Percentiles rank a stretch among this genome's conserved stretches.
phyloP scores from a whole-genome alignment of 2,888 invertebrate genomes.

The Sympetrum striolatum region DNA sequence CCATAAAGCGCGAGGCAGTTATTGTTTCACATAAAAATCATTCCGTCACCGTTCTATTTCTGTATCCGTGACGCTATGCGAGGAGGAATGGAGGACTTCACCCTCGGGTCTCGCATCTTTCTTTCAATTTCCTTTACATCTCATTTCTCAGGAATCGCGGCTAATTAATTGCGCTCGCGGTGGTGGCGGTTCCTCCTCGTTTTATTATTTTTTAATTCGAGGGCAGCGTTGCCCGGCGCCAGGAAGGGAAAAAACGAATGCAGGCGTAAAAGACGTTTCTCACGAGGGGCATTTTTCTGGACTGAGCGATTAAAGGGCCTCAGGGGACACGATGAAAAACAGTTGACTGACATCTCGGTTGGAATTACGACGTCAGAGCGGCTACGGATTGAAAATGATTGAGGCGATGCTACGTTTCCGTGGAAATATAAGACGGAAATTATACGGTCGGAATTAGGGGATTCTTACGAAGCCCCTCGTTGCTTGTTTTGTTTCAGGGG shows the following conservation, averaged over 20 bases:
- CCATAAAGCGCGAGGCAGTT: background rate
- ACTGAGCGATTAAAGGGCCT: background rate
- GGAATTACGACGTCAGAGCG: background rate
- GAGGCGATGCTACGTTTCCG: background rate
- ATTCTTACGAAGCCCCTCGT: background rate
- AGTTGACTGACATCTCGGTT: constrained; percentile 1
- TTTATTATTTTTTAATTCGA: background rate
- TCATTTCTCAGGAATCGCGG: constrained; percentile 7
- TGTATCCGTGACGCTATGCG: background rate
- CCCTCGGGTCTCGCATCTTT: background rate
- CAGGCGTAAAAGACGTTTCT: constrained; percentile 11
- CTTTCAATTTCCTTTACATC: constrained; percentile 1
- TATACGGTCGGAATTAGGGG: background rate
- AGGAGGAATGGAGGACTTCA: background rate
- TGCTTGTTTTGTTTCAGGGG: background rate
- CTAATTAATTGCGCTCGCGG: constrained; percentile 3
- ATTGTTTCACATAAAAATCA: background rate
- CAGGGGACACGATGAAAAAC: constrained; percentile 10
- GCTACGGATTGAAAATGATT: constrained; percentile 11
- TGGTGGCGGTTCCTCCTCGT: background rate
- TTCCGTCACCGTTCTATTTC: background rate
- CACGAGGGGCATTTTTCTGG: constrained; percentile 5
- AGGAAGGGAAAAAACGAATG: background rate
- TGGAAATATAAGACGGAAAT: background rate
- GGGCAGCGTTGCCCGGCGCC: background rate